A percentile compares a stretch with the other conserved stretches of the same genome.
Conservation (phyloP, 2,888 invertebrate species). For the Clanis bilineata region DNA sequence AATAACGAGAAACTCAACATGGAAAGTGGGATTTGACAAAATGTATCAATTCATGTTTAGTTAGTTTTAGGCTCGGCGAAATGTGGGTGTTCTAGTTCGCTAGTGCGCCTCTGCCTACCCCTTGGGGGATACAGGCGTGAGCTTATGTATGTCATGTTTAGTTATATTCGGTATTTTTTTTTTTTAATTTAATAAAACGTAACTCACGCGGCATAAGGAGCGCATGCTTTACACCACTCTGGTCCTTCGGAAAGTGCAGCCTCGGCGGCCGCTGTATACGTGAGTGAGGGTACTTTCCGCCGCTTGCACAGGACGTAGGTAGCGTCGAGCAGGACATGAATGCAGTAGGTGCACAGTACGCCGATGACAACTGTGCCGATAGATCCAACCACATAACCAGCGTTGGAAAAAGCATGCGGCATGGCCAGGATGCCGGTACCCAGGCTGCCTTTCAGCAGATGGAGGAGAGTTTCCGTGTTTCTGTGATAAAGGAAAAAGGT, state of each 20-base stretch:
- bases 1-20: too few species aligned
- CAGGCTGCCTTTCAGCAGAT: constrained; percentile 93
- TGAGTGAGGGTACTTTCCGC: constrained; percentile 84
- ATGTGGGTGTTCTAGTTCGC: too few species aligned
- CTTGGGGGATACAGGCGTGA: too few species aligned
- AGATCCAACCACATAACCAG: constrained; percentile 91
- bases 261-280: constrained; percentile 91
- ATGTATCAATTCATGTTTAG: too few species aligned
- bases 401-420: constrained; percentile 92
- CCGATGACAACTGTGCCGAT: constrained; percentile 93
- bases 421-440: constrained; percentile 96
- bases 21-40: too few species aligned
- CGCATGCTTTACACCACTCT: constrained; percentile 81
- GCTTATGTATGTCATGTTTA: too few species aligned
- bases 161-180: too few species aligned
- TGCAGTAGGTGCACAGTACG: constrained; percentile 95
- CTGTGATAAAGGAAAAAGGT: constrained; percentile 63
- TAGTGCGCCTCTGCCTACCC: too few species aligned
- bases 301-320: constrained; percentile 84
- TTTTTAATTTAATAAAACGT: background rate
- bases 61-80: too few species aligned
- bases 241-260: constrained; percentile 91
- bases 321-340: constrained; percentile 91
- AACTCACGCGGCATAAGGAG: constrained; percentile 86
- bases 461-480: constrained; percentile 90